Evolutionary conservation across 1,140 invertebrate genomes (phyloP), one percentile per base, ranked within the genome.

Genomic region (Leptopilina boulardi): DNA sequence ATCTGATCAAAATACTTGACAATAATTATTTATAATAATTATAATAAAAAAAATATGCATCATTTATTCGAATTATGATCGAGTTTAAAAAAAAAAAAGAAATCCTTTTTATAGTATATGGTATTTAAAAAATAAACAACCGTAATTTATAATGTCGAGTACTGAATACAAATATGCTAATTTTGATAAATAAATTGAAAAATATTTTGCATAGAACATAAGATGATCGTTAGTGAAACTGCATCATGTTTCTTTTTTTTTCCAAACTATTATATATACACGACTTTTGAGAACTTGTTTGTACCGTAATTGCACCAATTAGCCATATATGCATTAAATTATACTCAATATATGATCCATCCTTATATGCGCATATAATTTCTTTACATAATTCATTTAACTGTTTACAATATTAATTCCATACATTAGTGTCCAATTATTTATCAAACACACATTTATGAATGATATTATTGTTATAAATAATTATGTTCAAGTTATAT

Each of bases 161-260:
- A 1, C 6, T 4, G 23, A 66, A 30, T 66, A 30, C 59, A 66
- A 30, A 66, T 66, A 13, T n/a, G 13, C 5, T 6, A 30, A 66
- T 66, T n/a, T n/a, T 8, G 15, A 30, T 66, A 66, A 66, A 66
- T 66, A 26, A n/a, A 6, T n/a, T 34, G 21, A 30, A 66, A 66
- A 66, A 66, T 66, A 66, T 66, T 30, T n/a, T 66, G 21, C 59
- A 66, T 66, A 30, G 19, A 59, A 59, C 9, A 59, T 59, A 59
- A 26, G 56, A 9, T 59, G 59, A 23, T 66, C 59, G 26, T 66
- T 66, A 66, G 26, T 8, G 26, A 34, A n/a, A 30, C 59, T 34
- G 15, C 23, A 23, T 66, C 6, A 34, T 13, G 13, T 51, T 4
- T 51, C 18, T 15, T n/a, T 51, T 51, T 15, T 26, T 66, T 30